Percentiles rank a stretch among this genome's conserved stretches.
These are phyloP conservation scores for Malachius bipustulatus DNA, from an alignment of 2,888 invertebrate species.

Conservation along the genomic window DNA sequence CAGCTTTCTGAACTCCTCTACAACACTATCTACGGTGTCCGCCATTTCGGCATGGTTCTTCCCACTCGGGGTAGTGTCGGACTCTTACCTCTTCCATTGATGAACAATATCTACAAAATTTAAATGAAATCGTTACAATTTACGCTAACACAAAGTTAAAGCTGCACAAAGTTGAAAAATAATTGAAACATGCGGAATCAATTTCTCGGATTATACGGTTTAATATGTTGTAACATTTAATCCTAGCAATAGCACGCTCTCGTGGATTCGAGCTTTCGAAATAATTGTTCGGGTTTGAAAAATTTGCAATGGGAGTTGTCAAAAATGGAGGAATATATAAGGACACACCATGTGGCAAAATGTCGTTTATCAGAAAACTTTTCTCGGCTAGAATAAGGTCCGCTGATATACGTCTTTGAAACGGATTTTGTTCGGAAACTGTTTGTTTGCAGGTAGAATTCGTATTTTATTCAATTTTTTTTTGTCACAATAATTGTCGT, in stretches of 20 bases:
- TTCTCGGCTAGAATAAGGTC: conserved; percentile 23
- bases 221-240: conserved; percentile 18
- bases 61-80: too few species aligned
- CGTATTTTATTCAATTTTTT: too few species aligned
- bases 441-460: background rate
- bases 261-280: conserved; percentile 21
- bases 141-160: too few species aligned
- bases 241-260: conserved; percentile 20
- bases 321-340: conserved; percentile 23
- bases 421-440: conserved; percentile 5
- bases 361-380: conserved; percentile 21
- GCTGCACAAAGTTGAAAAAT: conserved; percentile 10
- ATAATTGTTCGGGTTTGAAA: conserved; percentile 19
- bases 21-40: too few species aligned
- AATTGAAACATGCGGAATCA: conserved; percentile 2
- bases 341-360: conserved; percentile 20
- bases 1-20: too few species aligned
- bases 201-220: conserved; percentile 5
- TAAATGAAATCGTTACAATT: too few species aligned
- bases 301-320: conserved; percentile 22
- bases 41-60: too few species aligned
- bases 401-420: conserved; percentile 12
- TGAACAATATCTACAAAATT: too few species aligned
- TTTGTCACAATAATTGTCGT: conserved; percentile 7
- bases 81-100: too few species aligned